Conservation (phyloP, 2,113 vertebrate genomes). For the Hippolais icterina region DNA sequence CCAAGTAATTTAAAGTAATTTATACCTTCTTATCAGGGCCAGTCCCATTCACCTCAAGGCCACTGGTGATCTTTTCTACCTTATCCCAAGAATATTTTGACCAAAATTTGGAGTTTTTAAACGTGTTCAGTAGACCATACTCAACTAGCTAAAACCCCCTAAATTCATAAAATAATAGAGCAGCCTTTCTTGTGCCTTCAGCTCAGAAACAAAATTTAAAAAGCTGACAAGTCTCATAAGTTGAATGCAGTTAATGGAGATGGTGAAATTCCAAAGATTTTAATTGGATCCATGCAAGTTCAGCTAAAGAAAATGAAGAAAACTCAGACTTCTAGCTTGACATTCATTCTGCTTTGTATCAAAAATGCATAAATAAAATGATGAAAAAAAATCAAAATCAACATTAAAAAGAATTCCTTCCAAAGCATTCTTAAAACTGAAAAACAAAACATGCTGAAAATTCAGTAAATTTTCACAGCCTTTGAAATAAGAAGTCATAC, state of each 20-base stretch:
- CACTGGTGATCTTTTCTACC: neutral
- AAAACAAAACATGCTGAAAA: neutral
- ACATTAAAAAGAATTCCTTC: neutral
- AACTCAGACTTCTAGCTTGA: neutral
- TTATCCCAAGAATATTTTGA: neutral
- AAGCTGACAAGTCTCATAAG: neutral
- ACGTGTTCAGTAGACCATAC: neutral
- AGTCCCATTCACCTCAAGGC: neutral
- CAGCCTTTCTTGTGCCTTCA: neutral
- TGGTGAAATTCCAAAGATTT: neutral
- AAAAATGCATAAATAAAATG: neutral
- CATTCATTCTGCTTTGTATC: neutral
- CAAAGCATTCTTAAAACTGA: neutral
- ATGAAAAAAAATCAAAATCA: neutral
- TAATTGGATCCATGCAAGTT: neutral
- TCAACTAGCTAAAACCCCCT: neutral
- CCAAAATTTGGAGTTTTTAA: neutral
- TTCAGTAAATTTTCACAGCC: conserved; percentile 19
- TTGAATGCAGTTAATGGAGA: neutral
- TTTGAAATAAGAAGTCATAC: conserved; percentile 62
- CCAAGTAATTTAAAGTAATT: neutral
- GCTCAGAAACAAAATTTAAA: neutral
- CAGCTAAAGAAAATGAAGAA: neutral
- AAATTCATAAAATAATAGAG: neutral
- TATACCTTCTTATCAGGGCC: neutral